These are phyloP conservation scores for Maccullochella peelii DNA, from an alignment of 2,113 vertebrate species.

Conservation along the genomic window DNA sequence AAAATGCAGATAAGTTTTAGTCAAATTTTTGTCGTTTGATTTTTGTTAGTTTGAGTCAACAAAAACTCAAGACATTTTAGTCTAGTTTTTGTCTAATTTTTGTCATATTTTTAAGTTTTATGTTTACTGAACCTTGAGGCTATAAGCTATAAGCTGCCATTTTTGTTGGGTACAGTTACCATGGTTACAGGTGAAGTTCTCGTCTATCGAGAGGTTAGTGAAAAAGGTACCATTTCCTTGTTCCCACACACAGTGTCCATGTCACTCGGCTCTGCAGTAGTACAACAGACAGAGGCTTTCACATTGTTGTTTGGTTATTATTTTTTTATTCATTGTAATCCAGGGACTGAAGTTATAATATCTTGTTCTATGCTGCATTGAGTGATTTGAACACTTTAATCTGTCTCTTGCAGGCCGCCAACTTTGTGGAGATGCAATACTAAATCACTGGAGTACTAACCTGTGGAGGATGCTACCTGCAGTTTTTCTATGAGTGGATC, in stretches of 20 bases:
- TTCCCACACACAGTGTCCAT: background rate
- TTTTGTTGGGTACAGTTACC: background rate
- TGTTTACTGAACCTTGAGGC: background rate
- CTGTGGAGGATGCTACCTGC: no score
- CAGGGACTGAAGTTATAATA: background rate
- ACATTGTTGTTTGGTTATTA: no score
- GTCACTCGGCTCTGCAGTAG: background rate
- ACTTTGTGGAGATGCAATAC: background rate
- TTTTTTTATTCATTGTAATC: no score
- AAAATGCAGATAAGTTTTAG: background rate
- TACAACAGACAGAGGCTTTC: no score
- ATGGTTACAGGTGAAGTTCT: no score
- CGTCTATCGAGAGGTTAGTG: background rate
- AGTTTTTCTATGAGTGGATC: background rate
- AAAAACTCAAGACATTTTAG: no score
- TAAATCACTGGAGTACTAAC: background rate
- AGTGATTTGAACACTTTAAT: background rate
- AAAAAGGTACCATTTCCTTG: background rate
- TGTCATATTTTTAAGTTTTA: background rate
- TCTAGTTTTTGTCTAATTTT: background rate
- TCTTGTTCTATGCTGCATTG: no score
- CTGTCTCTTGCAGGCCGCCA: background rate
- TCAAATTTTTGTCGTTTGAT: background rate
- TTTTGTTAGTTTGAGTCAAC: background rate
- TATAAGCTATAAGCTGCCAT: background rate